phyloP scores from a whole-genome alignment of 2,888 invertebrate genomes.

The Cheilosia urbana region DNA sequence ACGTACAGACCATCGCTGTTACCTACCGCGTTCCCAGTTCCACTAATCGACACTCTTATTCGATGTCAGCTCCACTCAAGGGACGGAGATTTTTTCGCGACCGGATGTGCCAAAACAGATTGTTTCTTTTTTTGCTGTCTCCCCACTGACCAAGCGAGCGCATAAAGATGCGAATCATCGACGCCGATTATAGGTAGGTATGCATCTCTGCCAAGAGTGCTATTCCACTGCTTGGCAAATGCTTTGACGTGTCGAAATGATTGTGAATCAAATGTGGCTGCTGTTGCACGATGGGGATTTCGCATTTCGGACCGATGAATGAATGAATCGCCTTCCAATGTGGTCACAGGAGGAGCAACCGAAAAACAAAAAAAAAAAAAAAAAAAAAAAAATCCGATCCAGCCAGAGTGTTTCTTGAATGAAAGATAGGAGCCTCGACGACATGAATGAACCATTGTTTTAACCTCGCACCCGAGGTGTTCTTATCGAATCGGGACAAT shows the following conservation, averaged over 20 bases:
- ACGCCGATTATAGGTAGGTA: conserved; percentile 25
- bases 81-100: conserved; percentile 78
- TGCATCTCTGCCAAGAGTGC: conserved; percentile 51
- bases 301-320: conserved; percentile 47
- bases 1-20: conserved; percentile 44
- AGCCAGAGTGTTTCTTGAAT: conserved; percentile 73
- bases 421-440: conserved; percentile 72
- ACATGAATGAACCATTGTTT: conserved; percentile 76
- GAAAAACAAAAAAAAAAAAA: not conserved
- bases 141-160: conserved; percentile 50
- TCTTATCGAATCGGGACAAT: conserved; percentile 74
- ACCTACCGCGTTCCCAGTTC: conserved; percentile 71
- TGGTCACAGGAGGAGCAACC: conserved; percentile 12
- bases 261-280: conserved; percentile 69
- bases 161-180: conserved; percentile 69
- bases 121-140: conserved; percentile 65
- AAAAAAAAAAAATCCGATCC: conserved; percentile 27
- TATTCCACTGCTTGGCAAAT: conserved; percentile 55
- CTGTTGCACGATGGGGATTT: conserved; percentile 63
- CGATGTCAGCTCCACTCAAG: conserved; percentile 53
- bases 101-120: conserved; percentile 84
- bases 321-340: conserved; percentile 63
- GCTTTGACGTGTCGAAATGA: conserved; percentile 69
- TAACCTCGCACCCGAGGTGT: conserved; percentile 75
- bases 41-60: conserved; percentile 64